phyloP scores from a whole-genome alignment of 2,888 invertebrate species.

The Amphipyra tragopoginis region DNA sequence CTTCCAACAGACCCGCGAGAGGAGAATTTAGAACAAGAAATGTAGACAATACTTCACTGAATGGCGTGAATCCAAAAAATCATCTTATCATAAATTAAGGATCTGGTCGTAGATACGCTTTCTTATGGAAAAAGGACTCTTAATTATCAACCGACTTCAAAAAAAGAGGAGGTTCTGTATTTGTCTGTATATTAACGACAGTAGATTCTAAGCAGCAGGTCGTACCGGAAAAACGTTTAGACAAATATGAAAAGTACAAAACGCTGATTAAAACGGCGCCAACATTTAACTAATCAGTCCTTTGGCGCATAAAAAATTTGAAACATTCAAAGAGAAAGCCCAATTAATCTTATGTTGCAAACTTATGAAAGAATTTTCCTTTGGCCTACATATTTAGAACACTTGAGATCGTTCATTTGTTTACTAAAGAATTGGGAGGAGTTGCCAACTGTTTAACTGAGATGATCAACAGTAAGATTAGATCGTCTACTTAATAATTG shows the following conservation, averaged over 20 bases:
- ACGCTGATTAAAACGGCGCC: slow-evolving; percentile 3
- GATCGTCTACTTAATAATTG: slow-evolving; percentile 44
- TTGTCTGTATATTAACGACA: neutral
- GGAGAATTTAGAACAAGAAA: too few relatives aligned
- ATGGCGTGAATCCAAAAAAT: too few relatives aligned
- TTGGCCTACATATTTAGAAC: slow-evolving; percentile 54
- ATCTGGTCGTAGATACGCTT: too few relatives aligned
- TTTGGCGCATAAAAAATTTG: slow-evolving; percentile 21
- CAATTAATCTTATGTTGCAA: slow-evolving; percentile 54
- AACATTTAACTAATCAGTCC: slow-evolving; percentile 24
- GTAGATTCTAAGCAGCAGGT: neutral
- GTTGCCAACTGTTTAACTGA: slow-evolving; percentile 43
- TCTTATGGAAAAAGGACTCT: too few relatives aligned
- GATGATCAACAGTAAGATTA: slow-evolving; percentile 34
- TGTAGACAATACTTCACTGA: too few relatives aligned
- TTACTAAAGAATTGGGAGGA: slow-evolving; percentile 42
- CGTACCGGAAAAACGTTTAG: neutral
- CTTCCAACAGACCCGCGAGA: too few relatives aligned
- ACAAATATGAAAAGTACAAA: neutral
- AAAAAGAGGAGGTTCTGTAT: too few relatives aligned
- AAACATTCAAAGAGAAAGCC: slow-evolving; percentile 39
- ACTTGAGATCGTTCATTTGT: slow-evolving; percentile 56
- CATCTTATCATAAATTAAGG: too few relatives aligned
- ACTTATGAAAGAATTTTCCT: slow-evolving; percentile 56
- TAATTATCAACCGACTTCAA: too few relatives aligned